Evolutionary conservation across 2,113 vertebrate genomes (phyloP).

Genomic region (Macroglossus sobrinus): DNA sequence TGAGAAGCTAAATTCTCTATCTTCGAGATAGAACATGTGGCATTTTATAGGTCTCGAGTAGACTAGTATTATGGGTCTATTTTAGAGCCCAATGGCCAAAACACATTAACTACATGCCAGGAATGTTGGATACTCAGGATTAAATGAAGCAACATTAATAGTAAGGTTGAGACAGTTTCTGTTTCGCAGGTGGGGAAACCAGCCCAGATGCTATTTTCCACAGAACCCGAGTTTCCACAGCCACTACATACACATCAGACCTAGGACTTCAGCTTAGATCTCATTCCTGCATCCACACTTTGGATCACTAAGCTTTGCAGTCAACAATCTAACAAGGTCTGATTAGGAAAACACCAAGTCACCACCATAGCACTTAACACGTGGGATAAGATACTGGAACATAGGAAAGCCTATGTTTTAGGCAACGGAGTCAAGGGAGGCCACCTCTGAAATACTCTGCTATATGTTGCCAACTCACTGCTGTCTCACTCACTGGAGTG

Average conservation of each 20-base stretch:
- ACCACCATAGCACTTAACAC: background rate
- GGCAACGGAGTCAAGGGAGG: background rate
- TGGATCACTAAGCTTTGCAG: background rate
- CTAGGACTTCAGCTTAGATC: background rate
- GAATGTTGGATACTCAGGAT: background rate
- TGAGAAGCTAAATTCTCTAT: background rate
- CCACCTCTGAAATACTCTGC: background rate
- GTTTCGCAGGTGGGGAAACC: background rate
- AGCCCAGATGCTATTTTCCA: background rate
- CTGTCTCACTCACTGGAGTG: background rate
- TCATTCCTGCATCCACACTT: rapidly evolving
- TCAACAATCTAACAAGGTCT: background rate
- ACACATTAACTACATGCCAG: background rate
- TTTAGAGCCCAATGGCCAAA: background rate
- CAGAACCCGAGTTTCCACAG: background rate
- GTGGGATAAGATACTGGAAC: background rate
- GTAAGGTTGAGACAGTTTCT: background rate
- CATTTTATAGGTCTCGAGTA: background rate
- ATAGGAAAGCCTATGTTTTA: background rate
- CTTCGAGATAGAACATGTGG: background rate
- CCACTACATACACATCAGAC: background rate
- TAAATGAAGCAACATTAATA: background rate
- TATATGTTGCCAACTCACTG: rapidly evolving
- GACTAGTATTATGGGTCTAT: background rate
- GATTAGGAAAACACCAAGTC: background rate